Evolutionary conservation across 2,888 invertebrate species (phyloP).

Genomic region (Campaea margaritaria): DNA sequence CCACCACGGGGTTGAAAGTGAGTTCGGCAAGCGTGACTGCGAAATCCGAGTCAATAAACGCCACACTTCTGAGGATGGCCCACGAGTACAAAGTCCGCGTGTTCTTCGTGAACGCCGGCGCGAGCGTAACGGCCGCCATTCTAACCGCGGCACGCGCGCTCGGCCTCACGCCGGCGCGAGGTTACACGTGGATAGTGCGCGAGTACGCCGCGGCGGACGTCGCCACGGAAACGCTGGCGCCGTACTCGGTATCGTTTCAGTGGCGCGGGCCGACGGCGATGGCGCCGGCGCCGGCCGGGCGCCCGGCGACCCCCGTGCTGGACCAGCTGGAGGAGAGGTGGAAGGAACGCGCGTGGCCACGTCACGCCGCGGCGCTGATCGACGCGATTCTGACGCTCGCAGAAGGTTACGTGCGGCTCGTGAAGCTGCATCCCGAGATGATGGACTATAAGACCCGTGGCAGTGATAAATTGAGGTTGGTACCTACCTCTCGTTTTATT

Average conservation of each 20-base stretch:
- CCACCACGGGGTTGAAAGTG: slow-evolving; percentile 49
- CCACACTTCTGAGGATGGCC: slow-evolving; percentile 15
- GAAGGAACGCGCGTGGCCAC: slow-evolving; percentile 41
- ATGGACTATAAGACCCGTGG: too few relatives aligned
- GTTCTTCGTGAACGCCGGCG: slow-evolving; percentile 89
- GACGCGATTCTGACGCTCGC: slow-evolving; percentile 46
- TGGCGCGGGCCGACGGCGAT: slow-evolving; percentile 32
- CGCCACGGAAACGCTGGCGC: slow-evolving; percentile 21
- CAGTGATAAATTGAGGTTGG: too few relatives aligned
- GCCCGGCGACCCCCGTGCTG: slow-evolving; percentile 50
- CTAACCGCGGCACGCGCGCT: slow-evolving; percentile 85
- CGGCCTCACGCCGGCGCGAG: slow-evolving; percentile 73
- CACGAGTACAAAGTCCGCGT: slow-evolving; percentile 87
- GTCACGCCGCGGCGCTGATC: slow-evolving; percentile 37
- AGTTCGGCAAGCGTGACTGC: slow-evolving; percentile 63
- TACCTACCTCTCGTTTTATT: too few relatives aligned
- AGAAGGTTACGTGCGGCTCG: slow-evolving; percentile 6
- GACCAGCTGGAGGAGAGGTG: slow-evolving; percentile 63
- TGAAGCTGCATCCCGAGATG: too few relatives aligned
- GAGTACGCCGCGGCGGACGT: slow-evolving; percentile 49
- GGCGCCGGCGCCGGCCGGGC: slow-evolving; percentile 65
- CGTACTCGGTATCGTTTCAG: slow-evolving; percentile 48
- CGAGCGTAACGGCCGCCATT: slow-evolving; percentile 87
- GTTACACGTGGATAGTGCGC: slow-evolving; percentile 60
- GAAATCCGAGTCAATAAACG: not conserved